These are phyloP conservation scores for Phrynocephalus vlangalii DNA, from an alignment of 2,797 vertebrate genomes.

Conservation along the genomic window DNA sequence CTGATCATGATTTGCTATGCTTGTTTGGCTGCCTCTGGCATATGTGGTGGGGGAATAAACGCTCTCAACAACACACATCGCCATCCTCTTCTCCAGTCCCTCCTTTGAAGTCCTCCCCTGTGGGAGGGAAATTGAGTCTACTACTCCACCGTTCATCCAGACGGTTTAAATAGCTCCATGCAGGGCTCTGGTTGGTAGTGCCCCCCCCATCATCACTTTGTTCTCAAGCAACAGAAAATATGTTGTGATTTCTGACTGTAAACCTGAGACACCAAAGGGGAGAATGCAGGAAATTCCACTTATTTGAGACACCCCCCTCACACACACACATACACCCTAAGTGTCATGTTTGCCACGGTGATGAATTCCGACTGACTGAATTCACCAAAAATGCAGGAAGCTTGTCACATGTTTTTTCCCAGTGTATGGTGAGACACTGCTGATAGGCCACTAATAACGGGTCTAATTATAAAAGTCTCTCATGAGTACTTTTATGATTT, in stretches of 20 bases:
- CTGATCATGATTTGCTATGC: slow-evolving; percentile 27
- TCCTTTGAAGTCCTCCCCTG: slow-evolving; percentile 44
- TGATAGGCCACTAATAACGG: slow-evolving; percentile 79
- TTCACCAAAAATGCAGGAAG: slow-evolving; percentile 55
- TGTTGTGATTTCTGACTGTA: slow-evolving; percentile 28
- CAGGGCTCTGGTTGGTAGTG: slow-evolving; percentile 14
- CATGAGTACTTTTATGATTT: slow-evolving; percentile 70
- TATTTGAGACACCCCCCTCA: not conserved
- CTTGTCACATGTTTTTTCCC: slow-evolving; percentile 64
- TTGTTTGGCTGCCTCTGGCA: slow-evolving; percentile 11
- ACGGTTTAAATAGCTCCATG: slow-evolving; percentile 12
- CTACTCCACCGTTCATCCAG: not conserved
- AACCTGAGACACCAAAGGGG: slow-evolving; percentile 38
- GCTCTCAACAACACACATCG: not conserved
- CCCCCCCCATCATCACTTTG: slow-evolving; percentile 43
- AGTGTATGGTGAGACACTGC: slow-evolving; percentile 60
- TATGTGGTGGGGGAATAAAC: slow-evolving; percentile 6
- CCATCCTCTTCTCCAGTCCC: not conserved
- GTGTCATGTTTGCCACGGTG: slow-evolving; percentile 44
- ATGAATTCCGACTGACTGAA: slow-evolving; percentile 69
- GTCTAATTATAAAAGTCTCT: slow-evolving; percentile 73
- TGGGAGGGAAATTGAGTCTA: slow-evolving; percentile 25
- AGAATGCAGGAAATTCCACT: slow-evolving; percentile 62
- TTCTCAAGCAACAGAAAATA: slow-evolving; percentile 47
- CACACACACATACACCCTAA: slow-evolving; percentile 9